Evolutionary conservation across 2,888 invertebrate genomes (phyloP), one percentile per base, ranked within the genome.

Genomic region (Apomyelois bistriatella): DNA sequence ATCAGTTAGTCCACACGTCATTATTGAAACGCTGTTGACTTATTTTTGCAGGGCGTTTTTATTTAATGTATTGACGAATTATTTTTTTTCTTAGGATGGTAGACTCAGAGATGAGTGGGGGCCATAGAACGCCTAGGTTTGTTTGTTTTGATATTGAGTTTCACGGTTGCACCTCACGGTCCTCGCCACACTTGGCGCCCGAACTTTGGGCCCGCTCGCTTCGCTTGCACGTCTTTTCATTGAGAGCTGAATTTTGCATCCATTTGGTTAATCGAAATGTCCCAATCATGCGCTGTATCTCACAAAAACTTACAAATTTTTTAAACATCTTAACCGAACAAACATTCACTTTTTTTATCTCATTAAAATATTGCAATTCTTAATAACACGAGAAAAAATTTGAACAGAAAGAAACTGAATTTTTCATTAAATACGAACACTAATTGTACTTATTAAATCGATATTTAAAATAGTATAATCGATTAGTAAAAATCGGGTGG

Each of bases 81-180:
- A 82, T 82, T 38, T 84, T 85, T 80, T 84, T 89, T 81, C 90
- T 79, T 90, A 93, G 93, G 92, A 91, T 92, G 88, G 91, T 91
- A 91, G 92, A 92, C 86, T 90, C 92, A 91, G 93, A 93, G 88
- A 90, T 92, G 85, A 92, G 91, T 91, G 92, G 91, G 87, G 91
- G 92, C 87, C 92, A 93, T 92, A 93, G 92, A 87, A 90, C 92
- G 79, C 92, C 93, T 93, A 93, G 93, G 93, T 93, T 93, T 92
- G 93, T 93, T 85, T 78, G 69, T 78, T 85, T 87, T 85, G 69
- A 75, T 86, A 86, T 83, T 87, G 85, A 84, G 86, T 86, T 85
- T 78, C 74, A 77, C 74, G 76, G 79, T 80, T 72, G 87, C 89
- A 87, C 88, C 65, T 65, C 67, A 64, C 66, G 57, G 59, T 55